Conservation (phyloP, 1,140 invertebrate genomes). For the Tetranychus urticae region DNA sequence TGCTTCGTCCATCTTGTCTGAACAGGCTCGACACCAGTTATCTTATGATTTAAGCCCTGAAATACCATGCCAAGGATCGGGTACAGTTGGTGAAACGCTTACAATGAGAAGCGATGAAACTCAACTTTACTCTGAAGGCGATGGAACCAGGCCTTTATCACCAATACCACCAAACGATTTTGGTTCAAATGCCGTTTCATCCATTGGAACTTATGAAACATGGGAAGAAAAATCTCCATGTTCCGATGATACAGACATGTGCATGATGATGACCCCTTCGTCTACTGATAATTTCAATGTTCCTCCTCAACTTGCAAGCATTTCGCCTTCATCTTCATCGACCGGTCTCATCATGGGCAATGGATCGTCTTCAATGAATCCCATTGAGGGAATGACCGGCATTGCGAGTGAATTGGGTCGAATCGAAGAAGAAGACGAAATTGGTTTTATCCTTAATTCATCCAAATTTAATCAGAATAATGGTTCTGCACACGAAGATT, state of each 20-base stretch:
- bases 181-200: not conserved
- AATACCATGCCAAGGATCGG: not conserved
- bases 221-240: not conserved
- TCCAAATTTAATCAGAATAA: conserved; percentile 3
- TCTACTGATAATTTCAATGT: not conserved
- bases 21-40: conserved; percentile 2
- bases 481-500: conserved; percentile 26
- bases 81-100: not conserved
- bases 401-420: conserved; percentile 27
- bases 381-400: conserved; percentile 28
- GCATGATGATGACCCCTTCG: not conserved
- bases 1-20: not conserved
- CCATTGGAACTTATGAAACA: not conserved
- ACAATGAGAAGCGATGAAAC: not conserved
- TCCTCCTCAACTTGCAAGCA: not conserved
- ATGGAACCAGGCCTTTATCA: not conserved
- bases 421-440: conserved; percentile 31
- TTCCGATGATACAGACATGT: not conserved
- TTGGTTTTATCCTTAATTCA: conserved; percentile 18
- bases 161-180: not conserved
- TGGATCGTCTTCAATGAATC: conserved; percentile 17
- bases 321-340: not conserved
- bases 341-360: not conserved
- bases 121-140: not conserved
- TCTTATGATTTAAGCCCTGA: conserved; percentile 6